Evolutionary conservation across 2,888 invertebrate species (phyloP), one percentile per base, ranked within the genome.

Genomic region (Clivina fossor): DNA sequence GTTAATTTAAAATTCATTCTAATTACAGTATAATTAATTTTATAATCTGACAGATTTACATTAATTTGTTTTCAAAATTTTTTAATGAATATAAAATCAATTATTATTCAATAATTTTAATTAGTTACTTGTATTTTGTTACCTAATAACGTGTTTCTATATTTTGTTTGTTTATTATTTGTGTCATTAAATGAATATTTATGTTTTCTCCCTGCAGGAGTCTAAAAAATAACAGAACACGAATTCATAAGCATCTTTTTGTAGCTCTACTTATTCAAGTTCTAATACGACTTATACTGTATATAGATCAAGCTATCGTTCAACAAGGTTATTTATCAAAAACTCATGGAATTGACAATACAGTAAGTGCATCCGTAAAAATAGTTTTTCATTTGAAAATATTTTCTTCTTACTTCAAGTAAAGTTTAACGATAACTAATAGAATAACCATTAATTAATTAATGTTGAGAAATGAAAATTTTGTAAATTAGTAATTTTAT

Each of bases 231-330:
- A 86, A 85, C 66, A 80, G 93, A 43, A 93, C 92, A 0, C 81
- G 86, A 64, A 93, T 92, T 63, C 95, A 90, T 74, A 88, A 86
- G 73, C 89, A 90, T 71, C 78, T 92, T 51, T 94, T 90, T 72
- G 77, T 84, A 32, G 90, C 93, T 1, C 90, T 93, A 80, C 79
- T 88, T 51, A 76, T 87, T 57, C 88, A 90, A 74, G 87, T 89
- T 8, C 69, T 85, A 26, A 81, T 89, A 40, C 78, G 90, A 33
- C 76, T 91, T 53, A 82, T 82, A 0, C 71, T 90, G 28, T 91
- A 90, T 71, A 79, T 88, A 47, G 89, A 92, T 70, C 88, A 91
- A 67, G 68, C 67, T 26, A 68, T 76, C 66, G 65, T 71, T 56
- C 62, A 74, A 59, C 61, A 67, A 60, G 66, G 74, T 60, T 54